phyloP scores from a whole-genome alignment of 2,113 vertebrate genomes.

The Corythaixoides concolor region DNA sequence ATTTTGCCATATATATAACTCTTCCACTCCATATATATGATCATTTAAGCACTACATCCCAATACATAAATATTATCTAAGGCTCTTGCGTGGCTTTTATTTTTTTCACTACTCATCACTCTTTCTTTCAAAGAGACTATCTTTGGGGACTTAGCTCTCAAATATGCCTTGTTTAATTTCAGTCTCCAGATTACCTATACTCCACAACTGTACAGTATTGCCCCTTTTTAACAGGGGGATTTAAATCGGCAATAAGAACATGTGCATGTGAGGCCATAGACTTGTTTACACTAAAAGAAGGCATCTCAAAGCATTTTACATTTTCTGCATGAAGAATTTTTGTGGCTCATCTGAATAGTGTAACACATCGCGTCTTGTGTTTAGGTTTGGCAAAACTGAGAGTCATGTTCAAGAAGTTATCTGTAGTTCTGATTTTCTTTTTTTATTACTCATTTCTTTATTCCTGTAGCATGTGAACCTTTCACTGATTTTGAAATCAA shows the following conservation, averaged over 20 bases:
- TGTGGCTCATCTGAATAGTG: neutral
- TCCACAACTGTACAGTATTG: neutral
- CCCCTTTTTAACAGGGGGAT: neutral
- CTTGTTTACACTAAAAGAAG: neutral
- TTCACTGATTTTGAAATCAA: constrained; percentile 25
- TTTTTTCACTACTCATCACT: neutral
- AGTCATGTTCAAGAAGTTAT: neutral
- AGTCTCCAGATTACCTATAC: neutral
- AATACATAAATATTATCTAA: neutral
- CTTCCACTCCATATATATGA: neutral
- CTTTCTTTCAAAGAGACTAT: neutral
- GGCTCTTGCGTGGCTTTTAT: neutral
- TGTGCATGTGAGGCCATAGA: neutral
- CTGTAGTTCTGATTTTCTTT: neutral
- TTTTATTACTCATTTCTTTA: neutral
- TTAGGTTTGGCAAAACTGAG: neutral
- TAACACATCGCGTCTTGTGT: neutral
- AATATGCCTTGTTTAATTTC: neutral
- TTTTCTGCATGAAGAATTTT: neutral
- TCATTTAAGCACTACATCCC: neutral
- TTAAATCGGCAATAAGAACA: neutral
- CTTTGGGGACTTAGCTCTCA: neutral
- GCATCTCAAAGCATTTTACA: neutral
- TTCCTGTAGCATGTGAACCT: neutral
- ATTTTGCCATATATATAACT: neutral